Evolutionary conservation across 2,888 invertebrate genomes (phyloP).

Genomic region (Neoascia interrupta): DNA sequence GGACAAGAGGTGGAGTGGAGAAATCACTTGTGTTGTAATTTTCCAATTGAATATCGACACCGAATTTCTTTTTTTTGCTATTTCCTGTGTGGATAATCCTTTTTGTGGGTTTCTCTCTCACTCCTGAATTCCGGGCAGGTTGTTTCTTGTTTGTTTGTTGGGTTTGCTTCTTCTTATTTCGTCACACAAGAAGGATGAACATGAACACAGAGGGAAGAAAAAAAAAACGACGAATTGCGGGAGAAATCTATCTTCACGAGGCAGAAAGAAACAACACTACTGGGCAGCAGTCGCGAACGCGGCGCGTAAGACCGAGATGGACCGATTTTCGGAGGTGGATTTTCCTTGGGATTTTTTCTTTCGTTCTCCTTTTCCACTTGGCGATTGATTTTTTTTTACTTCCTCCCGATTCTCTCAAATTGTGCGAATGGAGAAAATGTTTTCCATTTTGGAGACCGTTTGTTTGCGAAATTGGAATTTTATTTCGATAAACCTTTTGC

Average conservation of each 20-base stretch:
- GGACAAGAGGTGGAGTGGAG: constrained; percentile 16
- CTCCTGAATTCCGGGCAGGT: constrained; percentile 53
- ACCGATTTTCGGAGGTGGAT: constrained; percentile 40
- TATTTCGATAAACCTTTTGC: constrained; percentile 11
- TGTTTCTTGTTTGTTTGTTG: constrained; percentile 67
- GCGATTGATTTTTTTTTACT: constrained; percentile 60
- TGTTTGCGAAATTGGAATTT: not conserved
- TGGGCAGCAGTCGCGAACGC: constrained; percentile 24
- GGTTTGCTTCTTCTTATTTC: constrained; percentile 49
- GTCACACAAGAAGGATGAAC: constrained; percentile 25
- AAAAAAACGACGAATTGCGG: constrained; percentile 34
- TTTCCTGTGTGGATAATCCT: constrained; percentile 54
- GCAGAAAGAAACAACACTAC: constrained; percentile 54
- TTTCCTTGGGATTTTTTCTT: constrained; percentile 42
- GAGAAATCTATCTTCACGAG: constrained; percentile 53
- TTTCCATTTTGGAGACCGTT: constrained; percentile 6
- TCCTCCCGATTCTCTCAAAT: constrained; percentile 19
- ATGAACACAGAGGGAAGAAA: constrained; percentile 7
- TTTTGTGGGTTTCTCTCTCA: constrained; percentile 39
- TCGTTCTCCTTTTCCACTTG: constrained; percentile 46
- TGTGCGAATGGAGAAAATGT: constrained; percentile 24
- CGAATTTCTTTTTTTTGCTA: constrained; percentile 36
- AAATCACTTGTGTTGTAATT: constrained; percentile 50
- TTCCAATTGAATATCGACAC: constrained; percentile 52
- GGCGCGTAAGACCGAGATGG: constrained; percentile 52